These are phyloP conservation scores for Ennomos quercinarius DNA, from an alignment of 2,888 invertebrate species.

Conservation along the genomic window DNA sequence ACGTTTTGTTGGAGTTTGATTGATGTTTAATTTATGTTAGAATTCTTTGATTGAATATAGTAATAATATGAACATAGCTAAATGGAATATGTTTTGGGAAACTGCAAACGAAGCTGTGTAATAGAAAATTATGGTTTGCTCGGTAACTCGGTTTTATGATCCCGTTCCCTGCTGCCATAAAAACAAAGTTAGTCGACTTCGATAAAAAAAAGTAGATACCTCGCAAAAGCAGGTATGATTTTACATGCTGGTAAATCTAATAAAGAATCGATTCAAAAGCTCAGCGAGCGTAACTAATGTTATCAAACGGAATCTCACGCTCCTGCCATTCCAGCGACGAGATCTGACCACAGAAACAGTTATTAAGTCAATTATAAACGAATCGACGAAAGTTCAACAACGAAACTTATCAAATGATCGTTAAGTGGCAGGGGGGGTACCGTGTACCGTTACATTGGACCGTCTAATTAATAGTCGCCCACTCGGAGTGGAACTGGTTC, in stretches of 20 bases:
- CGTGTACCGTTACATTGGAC: conserved; percentile 66
- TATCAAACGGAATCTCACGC: conserved; percentile 53
- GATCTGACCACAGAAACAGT: conserved; percentile 50
- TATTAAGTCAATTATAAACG: conserved; percentile 62
- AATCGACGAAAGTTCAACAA: conserved; percentile 60
- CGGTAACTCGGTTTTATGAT: conserved; percentile 26
- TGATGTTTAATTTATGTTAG: conserved; percentile 4
- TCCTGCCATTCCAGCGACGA: conserved; percentile 47
- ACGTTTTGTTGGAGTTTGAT: conserved; percentile 10
- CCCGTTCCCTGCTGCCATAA: conserved; percentile 12
- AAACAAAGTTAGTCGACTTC: conserved; percentile 24
- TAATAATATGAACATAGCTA: neutral
- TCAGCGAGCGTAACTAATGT: conserved; percentile 52
- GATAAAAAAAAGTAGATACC: conserved; percentile 18
- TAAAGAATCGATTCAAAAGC: conserved; percentile 48
- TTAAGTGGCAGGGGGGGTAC: conserved; percentile 59
- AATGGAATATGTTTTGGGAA: conserved; percentile 14
- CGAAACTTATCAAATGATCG: conserved; percentile 74
- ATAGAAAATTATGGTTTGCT: conserved; percentile 27
- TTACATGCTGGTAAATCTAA: conserved; percentile 39
- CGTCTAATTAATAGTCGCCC: conserved; percentile 79
- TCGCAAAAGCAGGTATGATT: conserved; percentile 27
- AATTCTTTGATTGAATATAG: conserved; percentile 1
- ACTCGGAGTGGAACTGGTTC: conserved; percentile 72
- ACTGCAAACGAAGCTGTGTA: conserved; percentile 13